A percentile compares a stretch with the other conserved stretches of the same genome.
Conservation (phyloP, 2,113 vertebrate species). For the Nymphicus hollandicus region DNA sequence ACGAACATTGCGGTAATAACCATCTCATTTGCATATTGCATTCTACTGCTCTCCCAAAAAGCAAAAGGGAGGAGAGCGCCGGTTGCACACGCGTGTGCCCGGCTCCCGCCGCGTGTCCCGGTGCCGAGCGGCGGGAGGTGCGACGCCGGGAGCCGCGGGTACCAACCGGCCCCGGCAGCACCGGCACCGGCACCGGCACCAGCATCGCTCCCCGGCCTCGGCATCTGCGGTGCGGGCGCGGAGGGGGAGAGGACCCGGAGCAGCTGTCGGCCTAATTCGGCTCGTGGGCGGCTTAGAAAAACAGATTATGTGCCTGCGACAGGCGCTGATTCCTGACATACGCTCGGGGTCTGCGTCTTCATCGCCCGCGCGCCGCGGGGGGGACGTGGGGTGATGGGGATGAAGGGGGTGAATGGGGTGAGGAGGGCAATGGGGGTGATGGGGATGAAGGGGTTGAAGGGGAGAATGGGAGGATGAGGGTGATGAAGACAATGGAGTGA, state of each 20-base stretch:
- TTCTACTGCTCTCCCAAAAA: conserved; percentile 80
- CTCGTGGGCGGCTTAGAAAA: conserved; percentile 97
- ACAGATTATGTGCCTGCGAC: conserved; percentile 89
- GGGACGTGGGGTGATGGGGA: not conserved
- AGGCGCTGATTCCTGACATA: conserved; percentile 91
- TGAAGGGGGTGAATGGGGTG: not conserved
- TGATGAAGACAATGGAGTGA: not conserved
- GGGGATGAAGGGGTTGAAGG: not conserved
- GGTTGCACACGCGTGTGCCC: not conserved
- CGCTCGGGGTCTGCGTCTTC: conserved; percentile 91
- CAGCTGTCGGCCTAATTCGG: conserved; percentile 97
- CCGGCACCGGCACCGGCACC: too few relatives aligned
- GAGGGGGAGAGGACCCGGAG: conserved; percentile 71
- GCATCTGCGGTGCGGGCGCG: conserved; percentile 48
- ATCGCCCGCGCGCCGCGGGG: conserved; percentile 40
- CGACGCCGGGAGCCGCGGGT: not conserved
- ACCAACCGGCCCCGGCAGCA: not conserved
- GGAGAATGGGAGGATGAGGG: not conserved
- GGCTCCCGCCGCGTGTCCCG: not conserved
- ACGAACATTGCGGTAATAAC: conserved; percentile 98
- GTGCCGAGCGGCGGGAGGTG: not conserved
- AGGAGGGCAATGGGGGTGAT: not conserved
- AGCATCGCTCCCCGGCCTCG: not conserved
- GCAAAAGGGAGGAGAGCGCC: conserved; percentile 56
- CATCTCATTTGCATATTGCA: conserved; percentile 97